A percentile compares a stretch with the other conserved stretches of the same genome.
These are phyloP conservation scores for Artibeus jamaicensis DNA, from an alignment of 2,797 vertebrate genomes.

Conservation along the genomic window DNA sequence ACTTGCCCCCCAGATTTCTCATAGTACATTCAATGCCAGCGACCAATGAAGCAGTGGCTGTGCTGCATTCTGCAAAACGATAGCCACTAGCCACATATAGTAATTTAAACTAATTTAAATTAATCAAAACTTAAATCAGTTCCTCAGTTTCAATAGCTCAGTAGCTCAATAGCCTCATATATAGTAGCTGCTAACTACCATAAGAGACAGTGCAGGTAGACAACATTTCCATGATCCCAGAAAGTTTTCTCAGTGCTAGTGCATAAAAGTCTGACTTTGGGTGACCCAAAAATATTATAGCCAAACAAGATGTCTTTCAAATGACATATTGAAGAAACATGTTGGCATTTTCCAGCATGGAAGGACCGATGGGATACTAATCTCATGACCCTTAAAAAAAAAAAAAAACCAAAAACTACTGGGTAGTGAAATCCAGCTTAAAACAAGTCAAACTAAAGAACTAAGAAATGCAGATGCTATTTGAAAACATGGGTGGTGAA, in stretches of 20 bases:
- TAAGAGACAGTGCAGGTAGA: not conserved
- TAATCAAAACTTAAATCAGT: not conserved
- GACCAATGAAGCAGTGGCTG: not conserved
- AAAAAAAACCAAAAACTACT: not conserved
- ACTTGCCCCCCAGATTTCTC: not conserved
- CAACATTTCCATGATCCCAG: not conserved
- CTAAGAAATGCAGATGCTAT: not conserved
- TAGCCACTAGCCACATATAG: not conserved
- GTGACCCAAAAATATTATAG: not conserved
- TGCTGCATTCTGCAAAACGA: not conserved
- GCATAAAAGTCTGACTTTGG: not conserved
- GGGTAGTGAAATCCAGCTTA: not conserved
- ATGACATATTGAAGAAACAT: not conserved
- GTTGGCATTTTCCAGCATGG: not conserved
- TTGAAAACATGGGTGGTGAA: not conserved
- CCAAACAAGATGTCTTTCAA: not conserved
- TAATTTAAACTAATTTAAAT: not conserved
- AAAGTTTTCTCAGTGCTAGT: not conserved
- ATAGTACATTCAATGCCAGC: not conserved
- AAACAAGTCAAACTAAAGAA: not conserved
- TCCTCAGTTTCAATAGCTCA: not conserved
- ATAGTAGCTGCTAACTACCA: not conserved
- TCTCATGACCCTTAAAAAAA: not conserved
- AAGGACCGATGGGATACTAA: not conserved
- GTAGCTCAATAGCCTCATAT: not conserved